phyloP scores from a whole-genome alignment of 1,140 invertebrate species.

The Panonychus citri region DNA sequence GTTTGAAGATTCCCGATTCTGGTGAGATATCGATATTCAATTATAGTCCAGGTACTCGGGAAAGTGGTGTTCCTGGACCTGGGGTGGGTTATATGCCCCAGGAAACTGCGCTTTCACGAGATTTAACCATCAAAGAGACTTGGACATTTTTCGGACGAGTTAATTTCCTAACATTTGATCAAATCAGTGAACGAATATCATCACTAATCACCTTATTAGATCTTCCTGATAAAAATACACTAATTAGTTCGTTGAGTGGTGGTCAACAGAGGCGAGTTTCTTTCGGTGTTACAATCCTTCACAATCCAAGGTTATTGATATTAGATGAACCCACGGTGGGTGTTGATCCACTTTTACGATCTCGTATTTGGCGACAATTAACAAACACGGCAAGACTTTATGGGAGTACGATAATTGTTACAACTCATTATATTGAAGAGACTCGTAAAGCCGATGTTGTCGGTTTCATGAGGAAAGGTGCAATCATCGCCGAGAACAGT shows the following conservation, averaged over 20 bases:
- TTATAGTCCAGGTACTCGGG: conserved; percentile 17
- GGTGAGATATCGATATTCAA: conserved; percentile 8
- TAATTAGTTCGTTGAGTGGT: conserved; percentile 33
- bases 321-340: conserved; percentile 27
- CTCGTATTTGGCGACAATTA: conserved; percentile 16
- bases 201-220: conserved; percentile 10
- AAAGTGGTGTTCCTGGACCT: conserved; percentile 41
- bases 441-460: conserved; percentile 20
- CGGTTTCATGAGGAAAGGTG: conserved; percentile 27
- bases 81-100: conserved; percentile 55
- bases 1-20: not conserved
- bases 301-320: conserved; percentile 24
- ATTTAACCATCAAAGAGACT: conserved; percentile 78
- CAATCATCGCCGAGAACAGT: conserved; percentile 57
- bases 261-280: conserved; percentile 75
- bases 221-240: not conserved
- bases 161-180: conserved; percentile 25
- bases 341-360: conserved; percentile 21
- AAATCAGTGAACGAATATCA: conserved; percentile 1
- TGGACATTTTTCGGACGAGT: conserved; percentile 87
- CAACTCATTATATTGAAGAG: conserved; percentile 27
- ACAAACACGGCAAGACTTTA: conserved; percentile 1
- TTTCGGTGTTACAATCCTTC: conserved; percentile 57
- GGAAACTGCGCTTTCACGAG: conserved; percentile 73
- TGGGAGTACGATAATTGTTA: conserved; percentile 33